Conservation (phyloP, 2,113 vertebrate genomes). For the Axis porcinus region DNA sequence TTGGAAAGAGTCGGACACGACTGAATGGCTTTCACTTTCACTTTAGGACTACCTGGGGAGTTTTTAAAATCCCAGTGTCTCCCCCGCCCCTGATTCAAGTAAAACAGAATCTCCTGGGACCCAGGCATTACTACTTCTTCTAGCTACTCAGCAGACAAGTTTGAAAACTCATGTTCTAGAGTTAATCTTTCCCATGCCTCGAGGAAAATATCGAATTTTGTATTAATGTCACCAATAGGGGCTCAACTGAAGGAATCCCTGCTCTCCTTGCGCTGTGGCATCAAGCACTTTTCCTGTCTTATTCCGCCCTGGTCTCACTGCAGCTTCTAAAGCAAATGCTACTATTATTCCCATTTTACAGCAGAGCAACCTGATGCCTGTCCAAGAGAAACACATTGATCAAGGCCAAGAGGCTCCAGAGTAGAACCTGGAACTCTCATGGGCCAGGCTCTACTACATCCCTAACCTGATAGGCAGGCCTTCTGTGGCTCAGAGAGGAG, state of each 20-base stretch:
- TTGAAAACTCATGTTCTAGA: background rate
- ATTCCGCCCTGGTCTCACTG: background rate
- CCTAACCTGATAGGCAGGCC: background rate
- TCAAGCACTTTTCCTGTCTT: background rate
- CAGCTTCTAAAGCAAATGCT: background rate
- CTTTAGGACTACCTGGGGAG: background rate
- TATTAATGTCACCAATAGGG: background rate
- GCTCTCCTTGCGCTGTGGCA: background rate
- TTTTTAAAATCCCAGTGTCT: background rate
- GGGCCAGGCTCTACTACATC: accelerated
- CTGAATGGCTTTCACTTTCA: background rate
- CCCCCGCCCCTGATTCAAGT: accelerated
- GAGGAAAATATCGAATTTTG: background rate
- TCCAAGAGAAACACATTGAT: background rate
- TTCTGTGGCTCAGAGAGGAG: background rate
- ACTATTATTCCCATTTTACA: background rate
- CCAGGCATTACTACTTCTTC: accelerated
- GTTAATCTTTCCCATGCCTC: background rate
- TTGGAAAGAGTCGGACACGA: accelerated
- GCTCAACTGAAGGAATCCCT: background rate
- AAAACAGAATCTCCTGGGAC: background rate
- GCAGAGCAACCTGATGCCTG: too few relatives aligned
- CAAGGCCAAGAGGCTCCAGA: background rate
- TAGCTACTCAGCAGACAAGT: background rate
- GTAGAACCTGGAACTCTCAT: background rate